Evolutionary conservation across 2,888 invertebrate species (phyloP).

Genomic region (Leistus spinibarbis): DNA sequence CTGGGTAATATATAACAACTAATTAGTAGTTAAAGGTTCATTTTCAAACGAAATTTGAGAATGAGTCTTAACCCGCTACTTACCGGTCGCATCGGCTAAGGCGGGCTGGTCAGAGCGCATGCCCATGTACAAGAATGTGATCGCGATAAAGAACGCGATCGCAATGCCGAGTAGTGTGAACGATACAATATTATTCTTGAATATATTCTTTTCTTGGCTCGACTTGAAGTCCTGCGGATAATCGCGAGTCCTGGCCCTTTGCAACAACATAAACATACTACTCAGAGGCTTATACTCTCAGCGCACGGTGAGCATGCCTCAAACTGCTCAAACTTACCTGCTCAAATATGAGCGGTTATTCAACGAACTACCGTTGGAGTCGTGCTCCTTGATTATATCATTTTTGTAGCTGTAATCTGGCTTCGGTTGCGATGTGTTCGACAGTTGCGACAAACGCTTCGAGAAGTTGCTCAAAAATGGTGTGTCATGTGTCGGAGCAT

Average conservation of each 20-base stretch:
- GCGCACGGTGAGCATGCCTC: not conserved
- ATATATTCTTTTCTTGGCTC: conserved; percentile 58
- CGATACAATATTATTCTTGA: conserved; percentile 68
- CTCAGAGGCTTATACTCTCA: not conserved
- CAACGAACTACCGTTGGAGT: conserved; percentile 51
- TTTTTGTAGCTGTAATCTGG: conserved; percentile 50
- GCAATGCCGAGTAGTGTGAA: conserved; percentile 66
- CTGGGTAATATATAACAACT: not conserved
- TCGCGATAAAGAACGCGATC: conserved; percentile 68
- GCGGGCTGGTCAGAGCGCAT: conserved; percentile 66
- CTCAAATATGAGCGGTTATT: conserved; percentile 42
- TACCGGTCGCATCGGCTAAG: conserved; percentile 62
- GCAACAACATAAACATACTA: not conserved
- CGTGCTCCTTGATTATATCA: conserved; percentile 55
- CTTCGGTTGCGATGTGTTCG: conserved; percentile 44
- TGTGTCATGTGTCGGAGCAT: conserved; percentile 61
- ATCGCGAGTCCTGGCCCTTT: conserved; percentile 48
- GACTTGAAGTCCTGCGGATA: conserved; percentile 50
- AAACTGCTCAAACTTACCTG: conserved; percentile 39
- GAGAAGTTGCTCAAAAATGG: conserved; percentile 76
- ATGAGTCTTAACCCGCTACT: conserved; percentile 40
- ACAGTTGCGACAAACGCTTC: conserved; percentile 61
- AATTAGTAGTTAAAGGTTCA: not conserved
- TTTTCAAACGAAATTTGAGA: not conserved
- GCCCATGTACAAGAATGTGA: conserved; percentile 72